Base-by-base conservation (phyloP, 1,140 invertebrate genomes). In the Cyphomyrmex costatus region DNA sequence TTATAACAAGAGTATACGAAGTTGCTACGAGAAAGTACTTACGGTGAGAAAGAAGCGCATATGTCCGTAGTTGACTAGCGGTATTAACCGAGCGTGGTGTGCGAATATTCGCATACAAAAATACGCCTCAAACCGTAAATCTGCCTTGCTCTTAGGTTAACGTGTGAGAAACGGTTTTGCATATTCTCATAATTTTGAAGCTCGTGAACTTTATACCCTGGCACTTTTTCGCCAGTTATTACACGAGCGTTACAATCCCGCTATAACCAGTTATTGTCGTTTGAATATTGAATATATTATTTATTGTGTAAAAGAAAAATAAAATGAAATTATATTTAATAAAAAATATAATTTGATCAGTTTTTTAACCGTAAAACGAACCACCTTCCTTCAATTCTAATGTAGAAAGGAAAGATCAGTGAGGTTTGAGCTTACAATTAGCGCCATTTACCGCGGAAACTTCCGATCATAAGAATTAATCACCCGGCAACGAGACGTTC, bases 121-220 rank as follows among this genome's bases (percentile, higher is more conserved):
- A 85, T 90, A 85, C 49, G 49, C 60, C 19, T 19, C 65, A 79
- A 86, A 88, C 78, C 83, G 56, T 91, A 91, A 91, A 90, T 91
- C 80, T 56, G 74, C 33, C n/a, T 51, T 36, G 63, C 61, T 78
- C 80, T 79, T 88, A 78, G 85, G 63, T 84, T 79, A 88, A 88
- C 65, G 84, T 36, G 49, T 60, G 60, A 63, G 53, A 86, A 90
- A 86, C 61, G 30, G 70, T 71, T 90, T 90, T 86, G 56, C 86
- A 49, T 63, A 49, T 73, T 82, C 19, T 27, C 71, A 61, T 24
- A 42, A 71, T 65, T 66, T 86, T 76, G 58, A 53, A 42, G 60
- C 61, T 74, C 74, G 33, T 24, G 19, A 53, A 66, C 24, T 33
- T 60, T 16, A 89, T 60, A 66, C 36, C 8, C 24, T 42, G 19